Base-by-base conservation (phyloP, 2,888 invertebrate species). In the Synanthedon formicaeformis region DNA sequence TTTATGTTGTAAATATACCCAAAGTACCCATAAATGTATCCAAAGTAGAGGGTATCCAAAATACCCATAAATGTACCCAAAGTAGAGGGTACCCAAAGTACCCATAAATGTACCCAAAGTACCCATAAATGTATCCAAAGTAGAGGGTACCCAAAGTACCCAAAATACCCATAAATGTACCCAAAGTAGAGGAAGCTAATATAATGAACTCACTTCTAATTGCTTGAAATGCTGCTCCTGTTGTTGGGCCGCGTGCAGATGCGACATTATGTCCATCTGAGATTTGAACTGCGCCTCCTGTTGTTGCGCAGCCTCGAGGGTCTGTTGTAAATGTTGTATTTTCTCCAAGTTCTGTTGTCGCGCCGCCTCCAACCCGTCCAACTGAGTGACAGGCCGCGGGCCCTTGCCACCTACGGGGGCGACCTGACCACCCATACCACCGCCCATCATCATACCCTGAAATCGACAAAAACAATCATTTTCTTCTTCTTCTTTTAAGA, bases 161-260 rank as follows among this genome's bases (percentile, higher is more conserved):
- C 16, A 16, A 16, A 16, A 2, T 16, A 16, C 16, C 16, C 16
- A 16, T 16, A 16, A 16, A 2, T 16, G 16, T 16, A 16, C 16
- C 1, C 16, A 16, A 16, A 16, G 16, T 16, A 16, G 16, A 16
- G 16, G 16, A 2, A 1, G 16, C 16, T 16, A 16, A 16, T 2
- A 16, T 16, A 16, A 16, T 16, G 16, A 16, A 16, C 58, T 58
- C 57, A 91, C 92, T 83, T 93, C 93, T 50, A 93, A 71, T 63
- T 91, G 90, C 65, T 94, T 94, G 69, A 92, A 94, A 60, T 94
- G 94, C 75, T 93, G 91, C 66, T 95, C 94, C 63, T 93, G 92
- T 60, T 93, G 93, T 67, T 94, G 94, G 0, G 94, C 93, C 8
- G 91, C 90, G 66, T 94, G 93, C 52, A 93, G 80, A 64, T 91